Conservation (phyloP, 2,888 invertebrate genomes). For the Ichneumoninae sp. region DNA sequence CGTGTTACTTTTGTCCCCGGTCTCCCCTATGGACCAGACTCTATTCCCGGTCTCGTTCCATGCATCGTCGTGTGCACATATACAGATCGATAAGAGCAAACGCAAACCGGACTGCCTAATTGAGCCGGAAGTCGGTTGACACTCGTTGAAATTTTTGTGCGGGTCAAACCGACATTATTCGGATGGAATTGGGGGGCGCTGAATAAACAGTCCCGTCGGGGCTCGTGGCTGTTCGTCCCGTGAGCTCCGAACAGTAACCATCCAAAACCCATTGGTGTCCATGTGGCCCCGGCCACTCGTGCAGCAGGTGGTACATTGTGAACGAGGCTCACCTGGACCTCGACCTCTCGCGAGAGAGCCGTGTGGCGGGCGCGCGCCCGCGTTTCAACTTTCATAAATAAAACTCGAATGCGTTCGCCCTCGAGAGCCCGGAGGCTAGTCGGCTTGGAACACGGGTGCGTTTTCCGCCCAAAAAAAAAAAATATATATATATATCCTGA, state of each 20-base stretch:
- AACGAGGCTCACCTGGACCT: constrained; percentile 74
- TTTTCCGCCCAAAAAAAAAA: neutral
- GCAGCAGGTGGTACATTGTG: constrained; percentile 77
- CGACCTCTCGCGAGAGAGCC: constrained; percentile 45
- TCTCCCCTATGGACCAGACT: too few relatives aligned
- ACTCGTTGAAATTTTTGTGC: neutral
- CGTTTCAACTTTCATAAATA: constrained; percentile 61
- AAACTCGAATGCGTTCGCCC: neutral
- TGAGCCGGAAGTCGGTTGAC: neutral
- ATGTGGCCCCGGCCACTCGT: constrained; percentile 66
- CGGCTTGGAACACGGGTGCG: neutral
- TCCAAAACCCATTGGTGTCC: constrained; percentile 30
- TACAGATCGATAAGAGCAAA: constrained; percentile 6
- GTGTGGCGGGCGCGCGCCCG: neutral
- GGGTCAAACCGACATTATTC: neutral
- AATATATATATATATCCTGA: neutral
- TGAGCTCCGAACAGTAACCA: constrained; percentile 5
- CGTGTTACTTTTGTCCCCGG: too few relatives aligned
- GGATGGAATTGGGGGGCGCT: neutral
- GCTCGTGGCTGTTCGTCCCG: neutral
- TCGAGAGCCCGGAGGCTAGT: neutral
- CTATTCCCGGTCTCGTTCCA: too few relatives aligned
- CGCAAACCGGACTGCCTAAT: neutral
- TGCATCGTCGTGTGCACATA: neutral
- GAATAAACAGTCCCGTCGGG: constrained; percentile 14